Evolutionary conservation across 2,888 invertebrate species (phyloP).

Genomic region (Aspidiotus destructor): DNA sequence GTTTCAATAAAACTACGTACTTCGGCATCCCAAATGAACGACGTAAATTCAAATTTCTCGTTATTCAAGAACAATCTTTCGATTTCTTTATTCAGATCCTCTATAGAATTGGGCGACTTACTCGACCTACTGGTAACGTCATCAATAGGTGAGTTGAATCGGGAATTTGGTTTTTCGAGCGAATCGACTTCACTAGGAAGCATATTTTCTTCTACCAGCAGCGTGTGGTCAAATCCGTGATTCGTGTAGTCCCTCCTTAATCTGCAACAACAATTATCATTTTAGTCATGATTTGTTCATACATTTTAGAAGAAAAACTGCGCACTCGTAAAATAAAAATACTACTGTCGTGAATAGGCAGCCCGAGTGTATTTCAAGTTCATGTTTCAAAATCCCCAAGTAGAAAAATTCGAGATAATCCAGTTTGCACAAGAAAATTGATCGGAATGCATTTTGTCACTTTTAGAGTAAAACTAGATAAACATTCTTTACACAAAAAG

Average conservation of each 20-base stretch:
- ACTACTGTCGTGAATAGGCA: too few relatives aligned
- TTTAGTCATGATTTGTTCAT: too few relatives aligned
- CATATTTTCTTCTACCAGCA: constrained; percentile 14
- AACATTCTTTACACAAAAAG: too few relatives aligned
- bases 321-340: too few relatives aligned
- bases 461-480: too few relatives aligned
- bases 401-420: too few relatives aligned
- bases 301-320: too few relatives aligned
- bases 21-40: constrained; percentile 23
- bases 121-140: constrained; percentile 19
- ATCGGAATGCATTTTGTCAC: too few relatives aligned
- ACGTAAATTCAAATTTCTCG: constrained; percentile 22
- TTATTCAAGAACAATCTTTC: constrained; percentile 29
- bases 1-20: not conserved
- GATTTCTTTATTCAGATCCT: constrained; percentile 30
- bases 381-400: too few relatives aligned
- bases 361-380: too few relatives aligned
- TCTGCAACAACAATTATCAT: not conserved
- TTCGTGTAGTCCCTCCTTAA: constrained; percentile 6
- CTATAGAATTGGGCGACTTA: constrained; percentile 26
- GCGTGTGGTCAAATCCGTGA: constrained; percentile 8
- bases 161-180: constrained; percentile 1
- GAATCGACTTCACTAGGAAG: constrained; percentile 17
- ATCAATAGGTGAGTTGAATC: constrained; percentile 27
- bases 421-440: too few relatives aligned